phyloP scores from a whole-genome alignment of 2,888 invertebrate genomes.

The Ichneumoninae sp. region DNA sequence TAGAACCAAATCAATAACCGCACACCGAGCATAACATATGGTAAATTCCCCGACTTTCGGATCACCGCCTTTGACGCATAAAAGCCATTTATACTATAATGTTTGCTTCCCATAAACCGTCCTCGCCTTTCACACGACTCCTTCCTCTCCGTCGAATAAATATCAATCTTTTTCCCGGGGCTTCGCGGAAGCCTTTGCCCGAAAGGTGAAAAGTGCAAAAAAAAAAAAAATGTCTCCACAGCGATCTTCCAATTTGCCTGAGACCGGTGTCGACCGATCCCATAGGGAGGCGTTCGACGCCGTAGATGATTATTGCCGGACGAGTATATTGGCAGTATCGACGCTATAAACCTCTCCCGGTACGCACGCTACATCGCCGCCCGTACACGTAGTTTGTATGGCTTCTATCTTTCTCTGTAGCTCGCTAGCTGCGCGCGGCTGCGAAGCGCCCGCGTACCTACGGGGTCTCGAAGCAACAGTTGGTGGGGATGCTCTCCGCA shows the following conservation, averaged over 20 bases:
- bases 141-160: background rate
- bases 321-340: slow-evolving; percentile 51
- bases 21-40: too few relatives aligned
- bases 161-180: background rate
- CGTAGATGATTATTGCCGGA: slow-evolving; percentile 41
- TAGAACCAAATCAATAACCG: too few relatives aligned
- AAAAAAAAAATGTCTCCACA: background rate
- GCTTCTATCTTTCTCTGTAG: background rate
- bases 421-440: background rate
- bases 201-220: background rate
- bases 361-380: slow-evolving; percentile 24
- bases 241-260: slow-evolving; percentile 19
- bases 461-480: slow-evolving; percentile 74
- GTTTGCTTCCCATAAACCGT: too few relatives aligned
- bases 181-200: too few relatives aligned
- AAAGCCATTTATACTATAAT: too few relatives aligned
- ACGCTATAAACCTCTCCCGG: slow-evolving; percentile 39
- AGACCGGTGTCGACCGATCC: background rate
- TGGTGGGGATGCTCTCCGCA: slow-evolving; percentile 64
- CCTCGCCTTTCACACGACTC: too few relatives aligned
- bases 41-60: too few relatives aligned
- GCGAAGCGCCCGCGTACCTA: slow-evolving; percentile 39
- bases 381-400: slow-evolving; percentile 8
- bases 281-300: slow-evolving; percentile 1
- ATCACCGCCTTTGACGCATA: too few relatives aligned